phyloP scores from a whole-genome alignment of 2,888 invertebrate genomes.

The Eupeodes luniger region DNA sequence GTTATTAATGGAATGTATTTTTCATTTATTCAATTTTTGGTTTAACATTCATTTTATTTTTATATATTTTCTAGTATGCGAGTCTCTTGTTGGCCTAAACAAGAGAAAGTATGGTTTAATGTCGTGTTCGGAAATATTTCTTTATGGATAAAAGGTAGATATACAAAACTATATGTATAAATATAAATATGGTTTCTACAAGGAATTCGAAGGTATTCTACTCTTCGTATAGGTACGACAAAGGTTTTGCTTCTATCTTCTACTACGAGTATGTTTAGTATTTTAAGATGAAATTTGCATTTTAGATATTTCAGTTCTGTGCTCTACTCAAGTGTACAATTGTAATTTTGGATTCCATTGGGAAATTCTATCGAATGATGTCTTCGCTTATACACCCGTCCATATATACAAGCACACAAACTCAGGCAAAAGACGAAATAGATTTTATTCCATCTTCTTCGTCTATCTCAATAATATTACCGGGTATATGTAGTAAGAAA shows the following conservation, averaged over 20 bases:
- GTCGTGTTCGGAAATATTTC: neutral
- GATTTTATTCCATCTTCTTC: conserved; percentile 43
- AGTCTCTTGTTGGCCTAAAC: conserved; percentile 15
- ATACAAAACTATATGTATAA: neutral
- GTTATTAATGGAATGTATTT: conserved; percentile 48
- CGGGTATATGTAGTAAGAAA: neutral
- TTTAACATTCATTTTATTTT: conserved; percentile 31
- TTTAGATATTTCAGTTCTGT: conserved; percentile 49
- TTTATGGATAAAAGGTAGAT: no score
- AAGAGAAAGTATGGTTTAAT: neutral
- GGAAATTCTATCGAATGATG: conserved; percentile 62
- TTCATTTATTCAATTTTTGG: conserved; percentile 35
- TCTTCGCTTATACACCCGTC: neutral
- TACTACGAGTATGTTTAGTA: conserved; percentile 10
- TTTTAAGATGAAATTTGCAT: conserved; percentile 72
- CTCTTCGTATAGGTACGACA: neutral
- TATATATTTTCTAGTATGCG: conserved; percentile 38
- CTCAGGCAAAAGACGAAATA: conserved; percentile 37
- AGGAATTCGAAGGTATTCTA: conserved; percentile 21
- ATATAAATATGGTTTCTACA: conserved; percentile 16
- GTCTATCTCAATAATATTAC: conserved; percentile 56
- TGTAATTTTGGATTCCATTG: conserved; percentile 63
- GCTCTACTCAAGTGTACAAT: conserved; percentile 46
- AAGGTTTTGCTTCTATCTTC: conserved; percentile 15
- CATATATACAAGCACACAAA: conserved; percentile 18